A percentile compares a stretch with the other conserved stretches of the same genome.
These are phyloP conservation scores for Mimachlamys varia DNA, from an alignment of 2,888 invertebrate genomes.

Conservation along the genomic window DNA sequence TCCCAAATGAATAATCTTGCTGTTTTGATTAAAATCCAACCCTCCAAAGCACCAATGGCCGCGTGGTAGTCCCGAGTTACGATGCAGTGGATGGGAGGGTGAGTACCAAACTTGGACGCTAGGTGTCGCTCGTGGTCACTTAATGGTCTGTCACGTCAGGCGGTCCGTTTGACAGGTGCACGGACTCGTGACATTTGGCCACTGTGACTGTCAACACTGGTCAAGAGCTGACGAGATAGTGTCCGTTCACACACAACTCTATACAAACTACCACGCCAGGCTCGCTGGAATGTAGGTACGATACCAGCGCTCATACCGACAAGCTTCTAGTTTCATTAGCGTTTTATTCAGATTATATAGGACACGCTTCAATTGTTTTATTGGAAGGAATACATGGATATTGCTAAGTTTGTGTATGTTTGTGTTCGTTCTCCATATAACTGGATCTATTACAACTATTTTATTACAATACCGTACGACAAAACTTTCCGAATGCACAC, in stretches of 20 bases:
- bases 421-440: background rate
- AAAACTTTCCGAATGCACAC: background rate
- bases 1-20: background rate
- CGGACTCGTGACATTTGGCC: background rate
- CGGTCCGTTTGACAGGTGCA: background rate
- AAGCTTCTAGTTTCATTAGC: background rate
- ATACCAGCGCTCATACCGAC: background rate
- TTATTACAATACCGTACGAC: background rate
- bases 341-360: background rate
- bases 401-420: background rate
- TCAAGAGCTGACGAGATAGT: background rate
- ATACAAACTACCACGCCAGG: background rate
- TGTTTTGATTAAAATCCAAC: constrained; percentile 21
- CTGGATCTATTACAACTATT: background rate
- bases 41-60: background rate
- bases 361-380: background rate
- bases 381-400: background rate
- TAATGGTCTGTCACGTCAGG: background rate
- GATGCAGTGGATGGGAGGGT: background rate
- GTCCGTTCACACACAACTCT: constrained; percentile 9
- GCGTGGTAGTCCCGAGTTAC: background rate
- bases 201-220: background rate
- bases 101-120: background rate
- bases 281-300: background rate
- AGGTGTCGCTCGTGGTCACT: background rate